Base-by-base conservation (phyloP, 2,113 vertebrate species). In the Heteronetta atricapilla region DNA sequence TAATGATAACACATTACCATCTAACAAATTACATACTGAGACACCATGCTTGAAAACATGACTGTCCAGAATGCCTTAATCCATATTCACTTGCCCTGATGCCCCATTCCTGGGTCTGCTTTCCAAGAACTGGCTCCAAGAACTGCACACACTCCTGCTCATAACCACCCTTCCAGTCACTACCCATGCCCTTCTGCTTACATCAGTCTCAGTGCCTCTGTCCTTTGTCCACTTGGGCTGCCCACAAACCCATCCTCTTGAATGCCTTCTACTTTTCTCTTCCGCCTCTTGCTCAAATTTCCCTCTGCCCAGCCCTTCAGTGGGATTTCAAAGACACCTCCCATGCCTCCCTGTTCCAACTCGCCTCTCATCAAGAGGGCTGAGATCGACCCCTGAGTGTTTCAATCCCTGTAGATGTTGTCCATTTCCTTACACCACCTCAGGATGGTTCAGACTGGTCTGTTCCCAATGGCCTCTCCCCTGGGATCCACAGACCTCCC, bases 101-200 rank as follows among this genome's bases (percentile, higher is more conserved):
- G 19, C 3, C 11, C 8, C 69, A 36, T 42, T 87, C n/a, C 19
- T 55, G 13, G 11, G 22, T 7, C 31, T 50, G 18, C 22, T 82
- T 64, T 52, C 38, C 72, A 63, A 50, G 44, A 90, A 46, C 6
- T 5, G 18, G 4, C 23, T 75, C 40, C 15, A 76, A 4, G 0
- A 64, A 8, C 7, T 50, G 34, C 4, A 29, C 6, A 25, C 4
- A 29, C 6, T 81, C 34, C 21, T 63, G 42, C n/a, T 64, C 63
- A 50, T 7, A 40, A 29, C 3, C 72, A 11, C 26, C 22, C 16
- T n/a, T 36, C 33, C 46, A 81, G 55, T 38, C 60, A 34, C 40
- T 7, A 11, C 15, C 33, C 2, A 0, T 10, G 11, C 6, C 66
- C 23, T 33, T 3, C 8, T 6, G 4, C 26, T 22, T 18, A 23